phyloP scores from a whole-genome alignment of 2,797 vertebrate genomes.

The Enteromius paludinosus region DNA sequence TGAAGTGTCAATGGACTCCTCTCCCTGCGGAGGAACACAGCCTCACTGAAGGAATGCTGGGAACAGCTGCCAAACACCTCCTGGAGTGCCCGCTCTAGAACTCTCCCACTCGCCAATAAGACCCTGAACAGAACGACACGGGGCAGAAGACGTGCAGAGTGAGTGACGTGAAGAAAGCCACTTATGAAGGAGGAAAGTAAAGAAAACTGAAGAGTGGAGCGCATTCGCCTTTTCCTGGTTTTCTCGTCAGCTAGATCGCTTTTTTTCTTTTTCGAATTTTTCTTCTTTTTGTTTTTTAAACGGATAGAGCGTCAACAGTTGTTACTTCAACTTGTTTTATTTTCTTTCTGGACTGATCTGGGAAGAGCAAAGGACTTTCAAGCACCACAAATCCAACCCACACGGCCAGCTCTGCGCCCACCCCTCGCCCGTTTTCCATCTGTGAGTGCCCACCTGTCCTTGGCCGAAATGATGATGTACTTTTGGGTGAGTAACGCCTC shows the following conservation, averaged over 20 bases:
- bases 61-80: conserved; percentile 60
- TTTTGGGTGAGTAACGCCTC: conserved; percentile 69
- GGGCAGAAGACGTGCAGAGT: conserved; percentile 52
- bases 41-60: conserved; percentile 63
- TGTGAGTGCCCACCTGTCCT: conserved; percentile 54
- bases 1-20: conserved; percentile 58
- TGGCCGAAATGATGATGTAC: conserved; percentile 72
- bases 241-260: conserved; percentile 16
- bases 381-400: conserved; percentile 18
- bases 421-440: conserved; percentile 46
- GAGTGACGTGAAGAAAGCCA: conserved; percentile 52
- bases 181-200: conserved; percentile 60
- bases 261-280: background rate
- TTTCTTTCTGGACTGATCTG: conserved; percentile 41
- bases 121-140: conserved; percentile 47
- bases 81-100: conserved; percentile 59
- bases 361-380: conserved; percentile 57
- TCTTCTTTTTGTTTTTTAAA: background rate
- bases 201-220: conserved; percentile 48
- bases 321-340: conserved; percentile 13
- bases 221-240: conserved; percentile 37
- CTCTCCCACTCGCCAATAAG: conserved; percentile 62
- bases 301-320: conserved; percentile 39
- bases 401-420: conserved; percentile 41
- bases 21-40: conserved; percentile 51